Base-by-base conservation (phyloP, 1,140 invertebrate genomes). In the Atopsyche davidsoni region DNA sequence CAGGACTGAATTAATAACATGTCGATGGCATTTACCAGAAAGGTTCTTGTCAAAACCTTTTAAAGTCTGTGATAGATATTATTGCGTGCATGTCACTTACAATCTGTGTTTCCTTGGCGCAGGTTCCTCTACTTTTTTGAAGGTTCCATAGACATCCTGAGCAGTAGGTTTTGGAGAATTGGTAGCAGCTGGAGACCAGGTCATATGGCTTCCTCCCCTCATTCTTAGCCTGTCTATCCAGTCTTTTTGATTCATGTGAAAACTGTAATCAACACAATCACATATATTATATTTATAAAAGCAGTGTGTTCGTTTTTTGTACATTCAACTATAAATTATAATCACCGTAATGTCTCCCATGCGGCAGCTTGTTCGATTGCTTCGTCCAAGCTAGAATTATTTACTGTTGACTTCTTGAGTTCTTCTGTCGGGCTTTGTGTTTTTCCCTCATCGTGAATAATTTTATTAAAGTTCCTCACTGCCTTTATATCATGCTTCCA, bases 401-500 rank as follows among this genome's bases (percentile, higher is more conserved):
- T n/a, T 38, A 14, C 14, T 38, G 14, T 9, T 14, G 14, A n/a
- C n/a, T n/a, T 38, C 34, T 14, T 16, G 2, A 3, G 18, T 11
- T n/a, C 22, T 13, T 40, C 25, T 10, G 2, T 40, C 35, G 35
- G 7, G 9, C 3, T 21, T 11, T 19, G 2, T 13, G 10, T 10
- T 21, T 41, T 46, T 9, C 10, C 6, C 18, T 45, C 49, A 3
- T 36, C 42, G 11, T 18, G 13, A 19, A 43, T 9, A 7, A 72
- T 72, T 51, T 62, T 71, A 50, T 78, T 77, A 50, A 75, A 76
- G 53, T 79, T 62, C 18, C 78, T 62, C 6, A 75, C 73, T 52
- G 82, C 70, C 68, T 81, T 76, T 22, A 86, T 73, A 60, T 85
- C 83, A 49, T 80, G 71, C 55, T 76, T 78, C 81, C 83, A 86